Base-by-base conservation (phyloP, 2,797 vertebrate species). In the Brachymystax lenok region DNA sequence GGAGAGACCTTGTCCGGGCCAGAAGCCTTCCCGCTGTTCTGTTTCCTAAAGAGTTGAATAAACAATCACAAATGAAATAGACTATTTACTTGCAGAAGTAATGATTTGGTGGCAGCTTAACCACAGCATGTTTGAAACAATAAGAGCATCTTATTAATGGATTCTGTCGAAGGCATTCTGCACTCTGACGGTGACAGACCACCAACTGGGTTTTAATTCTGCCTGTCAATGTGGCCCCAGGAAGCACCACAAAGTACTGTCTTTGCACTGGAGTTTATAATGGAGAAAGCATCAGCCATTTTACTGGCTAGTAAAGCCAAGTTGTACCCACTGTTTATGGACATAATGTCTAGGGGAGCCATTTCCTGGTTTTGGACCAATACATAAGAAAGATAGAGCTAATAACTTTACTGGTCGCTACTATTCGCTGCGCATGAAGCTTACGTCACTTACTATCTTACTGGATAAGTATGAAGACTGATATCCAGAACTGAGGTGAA, bases 131-230 rank as follows among this genome's bases (percentile, higher is more conserved):
- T 66, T 30, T 4, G 89, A 27, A 77, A 73, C 73, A 70, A n/a
- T 77, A 77, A 84, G 85, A 81, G 86, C 80, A 75, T 91, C 85
- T 91, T 92, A 93, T 92, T 92, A 92, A 93, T 93, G 89, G 86
- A 83, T 85, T 92, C 85, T 90, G 91, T 92, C 77, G 88, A 91
- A 88, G 85, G 91, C 85, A 88, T 92, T 91, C 87, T 91, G 89
- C 85, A 90, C 87, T 80, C 88, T 92, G 91, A 93, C 90, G 87
- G 89, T 85, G 82, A 88, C 88, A 89, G 90, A 91, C 91, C 92
- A 90, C 92, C 92, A 90, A 89, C 92, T 88, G 91, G 84, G 86
- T 93, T 93, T 94, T 93, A 91, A 93, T 93, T 93, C 91, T 86
- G 90, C 89, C 89, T 92, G 91, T 93, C 92, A 94, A 90, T 87